Evolutionary conservation across 2,797 vertebrate species (phyloP).

Genomic region (Melanogrammus aeglefinus): DNA sequence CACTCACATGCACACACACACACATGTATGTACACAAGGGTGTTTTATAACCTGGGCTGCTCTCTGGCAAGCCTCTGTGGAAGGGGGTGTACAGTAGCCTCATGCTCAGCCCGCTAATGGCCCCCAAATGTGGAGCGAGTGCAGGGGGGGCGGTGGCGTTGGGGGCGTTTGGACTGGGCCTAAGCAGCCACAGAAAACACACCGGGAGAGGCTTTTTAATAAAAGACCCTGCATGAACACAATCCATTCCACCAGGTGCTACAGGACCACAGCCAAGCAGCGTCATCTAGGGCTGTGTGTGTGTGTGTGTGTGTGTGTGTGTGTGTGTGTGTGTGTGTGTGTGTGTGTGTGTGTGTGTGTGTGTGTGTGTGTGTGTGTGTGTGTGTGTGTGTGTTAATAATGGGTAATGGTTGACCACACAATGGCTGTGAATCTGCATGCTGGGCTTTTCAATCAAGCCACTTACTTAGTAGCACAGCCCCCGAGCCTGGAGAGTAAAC

Average conservation of each 20-base stretch:
- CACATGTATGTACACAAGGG: slow-evolving; percentile 36
- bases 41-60: slow-evolving; percentile 43
- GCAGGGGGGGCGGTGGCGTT: slow-evolving; percentile 33
- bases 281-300: slow-evolving; percentile 48
- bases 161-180: neutral
- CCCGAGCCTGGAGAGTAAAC: slow-evolving; percentile 50
- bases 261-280: slow-evolving; percentile 56
- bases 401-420: slow-evolving; percentile 47
- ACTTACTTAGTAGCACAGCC: slow-evolving; percentile 36
- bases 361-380: no score
- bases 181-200: slow-evolving; percentile 51
- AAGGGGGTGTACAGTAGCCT: slow-evolving; percentile 76
- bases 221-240: slow-evolving; percentile 69
- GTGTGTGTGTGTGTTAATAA: slow-evolving; percentile 53
- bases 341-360: slow-evolving; percentile 63
- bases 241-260: slow-evolving; percentile 64
- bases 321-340: slow-evolving; percentile 46
- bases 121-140: slow-evolving; percentile 74
- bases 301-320: slow-evolving; percentile 50
- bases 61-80: slow-evolving; percentile 57
- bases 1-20: neutral
- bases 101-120: slow-evolving; percentile 68
- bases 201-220: slow-evolving; percentile 73
- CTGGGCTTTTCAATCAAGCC: slow-evolving; percentile 62
- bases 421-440: slow-evolving; percentile 50